Conservation (phyloP, 2,888 invertebrate species). For the Sturmia bella region DNA sequence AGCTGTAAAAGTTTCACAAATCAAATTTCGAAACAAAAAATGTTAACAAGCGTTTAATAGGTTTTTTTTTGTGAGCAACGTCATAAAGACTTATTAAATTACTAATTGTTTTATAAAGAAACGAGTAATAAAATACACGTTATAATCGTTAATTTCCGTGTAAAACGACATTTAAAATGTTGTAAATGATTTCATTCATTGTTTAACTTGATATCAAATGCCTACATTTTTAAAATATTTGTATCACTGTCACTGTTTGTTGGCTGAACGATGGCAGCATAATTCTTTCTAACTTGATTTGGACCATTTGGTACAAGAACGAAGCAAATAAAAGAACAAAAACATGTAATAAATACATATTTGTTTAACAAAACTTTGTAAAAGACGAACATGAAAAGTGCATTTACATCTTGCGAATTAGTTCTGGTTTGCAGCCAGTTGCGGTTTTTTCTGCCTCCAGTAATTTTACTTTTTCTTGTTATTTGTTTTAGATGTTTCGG, state of each 20-base stretch:
- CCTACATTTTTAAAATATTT: no score
- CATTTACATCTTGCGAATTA: slow-evolving; percentile 32
- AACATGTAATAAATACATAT: slow-evolving; percentile 42
- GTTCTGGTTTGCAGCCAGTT: not conserved
- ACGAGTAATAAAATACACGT: no score
- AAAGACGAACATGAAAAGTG: slow-evolving; percentile 56
- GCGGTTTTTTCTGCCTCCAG: slow-evolving; percentile 32
- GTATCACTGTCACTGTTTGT: not conserved
- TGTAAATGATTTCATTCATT: no score
- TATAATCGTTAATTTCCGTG: no score
- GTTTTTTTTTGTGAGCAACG: no score
- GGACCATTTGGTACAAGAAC: slow-evolving; percentile 4
- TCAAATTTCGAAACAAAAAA: no score
- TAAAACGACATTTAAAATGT: no score
- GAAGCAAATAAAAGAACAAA: not conserved
- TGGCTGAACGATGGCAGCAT: not conserved
- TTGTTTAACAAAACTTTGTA: slow-evolving; percentile 45
- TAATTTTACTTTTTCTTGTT: not conserved
- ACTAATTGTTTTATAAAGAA: no score
- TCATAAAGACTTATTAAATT: no score
- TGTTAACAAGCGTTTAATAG: no score
- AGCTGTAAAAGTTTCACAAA: no score
- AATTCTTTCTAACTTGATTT: not conserved
- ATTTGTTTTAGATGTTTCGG: not conserved
- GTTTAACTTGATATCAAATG: no score